phyloP scores from a whole-genome alignment of 2,113 vertebrate species.

The Paramormyrops kingsleyae region DNA sequence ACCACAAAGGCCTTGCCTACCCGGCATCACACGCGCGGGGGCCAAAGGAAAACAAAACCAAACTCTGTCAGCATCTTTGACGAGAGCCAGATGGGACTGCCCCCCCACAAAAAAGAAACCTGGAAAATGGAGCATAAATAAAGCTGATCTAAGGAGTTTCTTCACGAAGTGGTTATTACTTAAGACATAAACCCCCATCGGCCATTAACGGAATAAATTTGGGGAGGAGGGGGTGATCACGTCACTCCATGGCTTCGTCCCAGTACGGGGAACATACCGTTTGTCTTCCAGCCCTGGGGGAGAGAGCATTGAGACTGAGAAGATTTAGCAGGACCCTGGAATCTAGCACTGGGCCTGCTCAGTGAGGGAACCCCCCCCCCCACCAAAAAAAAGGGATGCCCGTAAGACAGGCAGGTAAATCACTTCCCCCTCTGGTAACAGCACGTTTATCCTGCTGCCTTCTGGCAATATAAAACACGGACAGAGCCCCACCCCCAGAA shows the following conservation, averaged over 20 bases:
- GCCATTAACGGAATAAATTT: neutral
- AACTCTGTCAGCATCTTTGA: neutral
- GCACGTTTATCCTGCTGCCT: neutral
- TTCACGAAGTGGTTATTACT: neutral
- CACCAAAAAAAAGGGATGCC: neutral
- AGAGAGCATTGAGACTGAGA: neutral
- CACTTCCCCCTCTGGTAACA: neutral
- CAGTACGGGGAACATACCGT: neutral
- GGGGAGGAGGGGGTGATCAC: neutral
- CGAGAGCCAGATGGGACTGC: neutral
- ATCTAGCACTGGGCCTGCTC: neutral
- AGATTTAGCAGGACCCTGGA: neutral
- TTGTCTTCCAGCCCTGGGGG: neutral
- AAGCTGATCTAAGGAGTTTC: neutral
- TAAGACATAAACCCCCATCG: neutral
- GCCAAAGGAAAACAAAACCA: neutral
- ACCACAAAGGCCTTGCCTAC: neutral
- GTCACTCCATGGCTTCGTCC: neutral
- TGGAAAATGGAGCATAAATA: neutral
- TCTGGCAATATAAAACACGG: neutral
- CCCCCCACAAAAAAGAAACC: neutral
- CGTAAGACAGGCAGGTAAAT: neutral
- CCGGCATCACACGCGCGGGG: neutral
- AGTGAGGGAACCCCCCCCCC: neutral
- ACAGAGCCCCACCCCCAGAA: neutral